Evolutionary conservation across 2,113 vertebrate genomes (phyloP), one percentile per base, ranked within the genome.

Genomic region (Xiphorhynchus elegans): DNA sequence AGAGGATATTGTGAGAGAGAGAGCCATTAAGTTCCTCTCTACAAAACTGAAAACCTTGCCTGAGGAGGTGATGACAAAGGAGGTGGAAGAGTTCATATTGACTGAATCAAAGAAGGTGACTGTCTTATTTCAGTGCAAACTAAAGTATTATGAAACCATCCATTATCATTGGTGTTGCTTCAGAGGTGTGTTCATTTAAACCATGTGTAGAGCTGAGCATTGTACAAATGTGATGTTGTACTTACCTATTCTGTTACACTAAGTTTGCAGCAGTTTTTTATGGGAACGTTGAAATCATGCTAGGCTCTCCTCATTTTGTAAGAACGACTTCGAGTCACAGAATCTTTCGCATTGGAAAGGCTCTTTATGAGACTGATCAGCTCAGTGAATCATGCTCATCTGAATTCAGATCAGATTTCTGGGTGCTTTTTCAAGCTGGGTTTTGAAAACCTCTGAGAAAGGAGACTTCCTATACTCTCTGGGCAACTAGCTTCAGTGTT

Each of bases 21-120:
- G 99, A 89, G 99, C 99, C 85, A 99, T 99, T 92, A 99, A 99
- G 96, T 99, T 99, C 89, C 98, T 99, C 37, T 99, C 99, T 24
- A 97, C 98, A 76, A 99, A 99, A 95, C 98, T 99, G 84, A 99
- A 99, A 97, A 98, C 98, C 0, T 97, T 99, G 80, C 97, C 99
- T 15, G 99, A 99, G 84, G 99, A 99, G 26, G 98, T 99, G 55
- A 98, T 99, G 98, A 99, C 99, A 64, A 99, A 99, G 93, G 99
- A 99, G 67, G 99, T 99, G 46, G 99, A 99, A 89, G 99, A 99
- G 7, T 98, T 98, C 52, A 98, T 99, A 87, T 97, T 99, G 87
- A 96, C 98, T 23, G 99, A 99, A 92, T 99, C 99, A 40, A 99
- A 99, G 97, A 99, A 99, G 98, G 99, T 99, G 66, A 77, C 70